Evolutionary conservation across 2,888 invertebrate species (phyloP).

Genomic region (Troides helena): DNA sequence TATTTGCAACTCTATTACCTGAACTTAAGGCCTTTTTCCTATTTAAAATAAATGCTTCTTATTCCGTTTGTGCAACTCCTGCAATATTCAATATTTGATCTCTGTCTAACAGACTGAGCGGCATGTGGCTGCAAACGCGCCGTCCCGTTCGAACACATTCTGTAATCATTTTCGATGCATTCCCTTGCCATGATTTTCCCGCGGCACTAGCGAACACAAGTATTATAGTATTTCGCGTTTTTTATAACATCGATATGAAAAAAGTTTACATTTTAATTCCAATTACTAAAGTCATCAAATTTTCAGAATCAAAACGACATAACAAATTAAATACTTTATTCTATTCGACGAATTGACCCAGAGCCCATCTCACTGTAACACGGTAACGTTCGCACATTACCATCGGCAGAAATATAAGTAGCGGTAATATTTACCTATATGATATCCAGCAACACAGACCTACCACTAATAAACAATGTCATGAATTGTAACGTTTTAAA

Average conservation of each 20-base stretch:
- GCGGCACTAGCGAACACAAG: slow-evolving; percentile 58
- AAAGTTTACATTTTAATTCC: slow-evolving; percentile 3
- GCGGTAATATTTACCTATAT: too few species aligned
- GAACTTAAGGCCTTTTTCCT: slow-evolving; percentile 55
- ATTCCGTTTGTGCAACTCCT: slow-evolving; percentile 50
- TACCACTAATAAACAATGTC: too few species aligned
- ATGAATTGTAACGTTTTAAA: background rate
- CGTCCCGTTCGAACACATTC: slow-evolving; percentile 72
- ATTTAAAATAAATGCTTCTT: slow-evolving; percentile 40
- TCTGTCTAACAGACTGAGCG: slow-evolving; percentile 77
- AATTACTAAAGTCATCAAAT: background rate
- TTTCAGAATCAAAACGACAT: background rate
- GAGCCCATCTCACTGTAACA: too few species aligned
- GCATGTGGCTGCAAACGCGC: slow-evolving; percentile 71
- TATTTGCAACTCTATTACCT: slow-evolving; percentile 55
- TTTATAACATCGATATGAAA: slow-evolving; percentile 43
- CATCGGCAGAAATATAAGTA: too few species aligned
- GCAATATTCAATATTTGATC: slow-evolving; percentile 79
- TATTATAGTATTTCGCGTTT: slow-evolving; percentile 56
- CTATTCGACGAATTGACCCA: too few species aligned
- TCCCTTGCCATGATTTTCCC: slow-evolving; percentile 77
- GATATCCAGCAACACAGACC: too few species aligned
- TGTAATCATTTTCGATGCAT: slow-evolving; percentile 80
- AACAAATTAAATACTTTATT: too few species aligned
- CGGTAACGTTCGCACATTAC: too few species aligned